Percentiles rank a stretch among this genome's conserved stretches.
These are phyloP conservation scores for Oncorhynchus keta DNA, from an alignment of 2,113 vertebrate genomes.

Conservation along the genomic window DNA sequence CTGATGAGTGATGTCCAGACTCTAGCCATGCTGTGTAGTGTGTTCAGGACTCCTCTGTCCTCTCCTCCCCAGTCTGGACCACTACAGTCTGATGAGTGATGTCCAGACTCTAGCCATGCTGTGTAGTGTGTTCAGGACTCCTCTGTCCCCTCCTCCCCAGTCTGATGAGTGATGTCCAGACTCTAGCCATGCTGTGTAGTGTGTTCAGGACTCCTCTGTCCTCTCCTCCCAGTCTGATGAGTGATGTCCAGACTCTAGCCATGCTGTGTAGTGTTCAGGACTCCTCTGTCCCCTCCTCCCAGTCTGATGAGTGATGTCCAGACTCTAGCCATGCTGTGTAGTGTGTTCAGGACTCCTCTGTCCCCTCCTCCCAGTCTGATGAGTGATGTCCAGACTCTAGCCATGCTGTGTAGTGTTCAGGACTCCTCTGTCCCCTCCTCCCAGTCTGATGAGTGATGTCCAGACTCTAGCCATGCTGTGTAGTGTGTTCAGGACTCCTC, in stretches of 20 bases:
- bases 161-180: slow-evolving; percentile 77
- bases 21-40: too few species aligned
- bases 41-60: too few species aligned
- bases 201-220: slow-evolving; percentile 92
- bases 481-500: slow-evolving; percentile 90
- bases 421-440: slow-evolving; percentile 56
- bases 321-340: too few species aligned
- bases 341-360: too few species aligned
- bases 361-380: slow-evolving; percentile 65
- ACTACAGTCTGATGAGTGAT: slow-evolving; percentile 68
- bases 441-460: slow-evolving; percentile 74
- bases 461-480: slow-evolving; percentile 98
- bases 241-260: too few species aligned
- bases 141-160: slow-evolving; percentile 60
- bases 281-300: too few species aligned
- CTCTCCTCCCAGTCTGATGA: too few species aligned
- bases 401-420: slow-evolving; percentile 97
- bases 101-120: slow-evolving; percentile 97
- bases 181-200: slow-evolving; percentile 94
- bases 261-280: too few species aligned
- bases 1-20: too few species aligned
- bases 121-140: slow-evolving; percentile 91
- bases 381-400: slow-evolving; percentile 84
- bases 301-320: too few species aligned
- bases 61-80: too few species aligned